phyloP scores from a whole-genome alignment of 1,140 invertebrate genomes.

The Diorhabda sublineata region DNA sequence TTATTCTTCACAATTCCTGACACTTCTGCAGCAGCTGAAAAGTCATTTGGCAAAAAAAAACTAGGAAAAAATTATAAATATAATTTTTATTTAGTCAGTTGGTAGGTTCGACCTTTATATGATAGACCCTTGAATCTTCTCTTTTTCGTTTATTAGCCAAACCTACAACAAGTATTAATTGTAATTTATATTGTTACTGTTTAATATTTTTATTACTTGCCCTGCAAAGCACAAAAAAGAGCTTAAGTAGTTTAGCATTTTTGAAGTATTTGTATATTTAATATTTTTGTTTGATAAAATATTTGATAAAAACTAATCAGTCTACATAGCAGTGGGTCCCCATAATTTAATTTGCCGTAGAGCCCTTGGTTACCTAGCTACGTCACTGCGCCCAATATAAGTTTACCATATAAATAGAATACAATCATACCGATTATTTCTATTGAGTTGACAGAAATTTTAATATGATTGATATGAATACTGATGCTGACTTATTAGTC shows the following conservation, averaged over 20 bases:
- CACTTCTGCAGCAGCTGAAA: too few species aligned
- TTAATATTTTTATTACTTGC: slow-evolving; percentile 15
- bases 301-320: slow-evolving; percentile 9
- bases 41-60: slow-evolving; percentile 6
- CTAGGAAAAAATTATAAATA: slow-evolving; percentile 16
- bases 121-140: slow-evolving; percentile 8
- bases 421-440: too few species aligned
- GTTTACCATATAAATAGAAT: too few species aligned
- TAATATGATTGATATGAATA: too few species aligned
- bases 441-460: too few species aligned
- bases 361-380: slow-evolving; percentile 15
- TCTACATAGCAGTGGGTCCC: not conserved
- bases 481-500: too few species aligned
- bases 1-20: not conserved
- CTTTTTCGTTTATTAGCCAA: slow-evolving; percentile 4
- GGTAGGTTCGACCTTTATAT: not conserved
- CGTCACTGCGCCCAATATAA: not conserved
- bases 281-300: not conserved
- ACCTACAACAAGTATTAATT: slow-evolving; percentile 11
- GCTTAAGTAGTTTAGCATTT: not conserved
- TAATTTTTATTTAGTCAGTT: not conserved
- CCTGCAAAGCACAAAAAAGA: slow-evolving; percentile 11
- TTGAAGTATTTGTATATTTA: too few species aligned
- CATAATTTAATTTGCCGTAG: not conserved
- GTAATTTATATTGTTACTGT: slow-evolving; percentile 5